phyloP scores from a whole-genome alignment of 2,888 invertebrate genomes.

The Andricus quercusramuli region DNA sequence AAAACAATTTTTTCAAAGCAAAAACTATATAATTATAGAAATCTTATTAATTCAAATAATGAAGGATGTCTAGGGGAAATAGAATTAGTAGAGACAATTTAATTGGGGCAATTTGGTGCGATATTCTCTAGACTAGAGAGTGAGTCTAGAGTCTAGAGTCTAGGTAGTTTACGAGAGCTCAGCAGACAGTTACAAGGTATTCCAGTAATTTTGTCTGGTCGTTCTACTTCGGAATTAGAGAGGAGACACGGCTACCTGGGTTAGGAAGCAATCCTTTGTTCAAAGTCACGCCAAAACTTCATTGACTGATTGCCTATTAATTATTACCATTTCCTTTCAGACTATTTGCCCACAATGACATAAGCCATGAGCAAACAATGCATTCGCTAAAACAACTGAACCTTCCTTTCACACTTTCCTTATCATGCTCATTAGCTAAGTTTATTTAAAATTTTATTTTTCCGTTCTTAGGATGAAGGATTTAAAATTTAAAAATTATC shows the following conservation, averaged over 20 bases:
- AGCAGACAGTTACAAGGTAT: background rate
- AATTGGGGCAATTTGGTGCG: background rate
- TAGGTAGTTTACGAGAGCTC: background rate
- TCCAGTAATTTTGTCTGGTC: background rate
- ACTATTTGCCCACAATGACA: background rate
- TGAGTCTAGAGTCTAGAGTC: too few species aligned
- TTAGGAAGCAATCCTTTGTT: background rate
- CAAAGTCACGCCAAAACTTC: background rate
- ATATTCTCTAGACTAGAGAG: background rate
- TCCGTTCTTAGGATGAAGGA: background rate
- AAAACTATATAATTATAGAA: too few species aligned
- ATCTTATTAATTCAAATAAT: background rate
- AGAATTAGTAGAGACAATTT: background rate
- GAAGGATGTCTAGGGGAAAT: background rate
- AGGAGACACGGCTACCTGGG: background rate
- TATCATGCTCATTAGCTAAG: background rate
- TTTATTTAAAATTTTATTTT: background rate
- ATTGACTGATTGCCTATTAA: constrained; percentile 51
- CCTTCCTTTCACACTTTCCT: background rate
- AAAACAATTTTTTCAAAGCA: too few species aligned
- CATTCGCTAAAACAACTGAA: constrained; percentile 38
- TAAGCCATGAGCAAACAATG: constrained; percentile 34
- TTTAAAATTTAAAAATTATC: background rate
- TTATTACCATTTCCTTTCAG: constrained; percentile 43
- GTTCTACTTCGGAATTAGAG: background rate